phyloP scores from a whole-genome alignment of 2,888 invertebrate species.

The Cryptocephalus primarius region DNA sequence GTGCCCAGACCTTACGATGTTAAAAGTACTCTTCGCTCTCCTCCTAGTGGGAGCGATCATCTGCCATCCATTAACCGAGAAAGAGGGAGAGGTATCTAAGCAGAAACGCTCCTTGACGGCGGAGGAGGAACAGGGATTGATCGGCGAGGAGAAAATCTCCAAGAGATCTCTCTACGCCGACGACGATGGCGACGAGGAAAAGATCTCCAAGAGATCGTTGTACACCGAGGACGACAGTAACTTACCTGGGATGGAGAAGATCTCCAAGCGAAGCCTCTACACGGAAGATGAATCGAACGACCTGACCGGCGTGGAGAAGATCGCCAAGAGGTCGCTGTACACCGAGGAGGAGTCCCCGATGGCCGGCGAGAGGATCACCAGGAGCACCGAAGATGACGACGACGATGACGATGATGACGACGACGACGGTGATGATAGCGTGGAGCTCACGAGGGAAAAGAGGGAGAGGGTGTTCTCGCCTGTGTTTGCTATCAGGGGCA shows the following conservation, averaged over 20 bases:
- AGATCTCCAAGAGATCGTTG: slow-evolving; percentile 9
- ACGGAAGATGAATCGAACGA: slow-evolving; percentile 3
- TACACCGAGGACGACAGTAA: slow-evolving; percentile 4
- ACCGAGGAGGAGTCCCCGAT: slow-evolving; percentile 2
- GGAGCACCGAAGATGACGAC: slow-evolving; percentile 2
- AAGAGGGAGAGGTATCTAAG: slow-evolving; percentile 8
- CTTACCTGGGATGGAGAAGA: slow-evolving; percentile 10
- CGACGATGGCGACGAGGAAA: slow-evolving; percentile 6
- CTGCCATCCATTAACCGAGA: slow-evolving; percentile 19
- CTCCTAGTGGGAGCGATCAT: slow-evolving; percentile 10
- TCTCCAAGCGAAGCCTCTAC: slow-evolving; percentile 9
- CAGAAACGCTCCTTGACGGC: slow-evolving; percentile 8
- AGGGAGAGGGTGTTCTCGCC: background rate
- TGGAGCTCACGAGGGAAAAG: slow-evolving; percentile 2
- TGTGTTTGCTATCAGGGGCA: slow-evolving; percentile 1
- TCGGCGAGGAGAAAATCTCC: slow-evolving; percentile 11
- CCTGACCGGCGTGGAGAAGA: slow-evolving; percentile 10
- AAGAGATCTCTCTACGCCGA: slow-evolving; percentile 8
- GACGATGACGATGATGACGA: background rate
- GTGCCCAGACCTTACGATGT: too few relatives aligned
- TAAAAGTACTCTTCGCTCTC: too few relatives aligned
- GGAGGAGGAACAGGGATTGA: slow-evolving; percentile 3
- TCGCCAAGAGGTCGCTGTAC: slow-evolving; percentile 9
- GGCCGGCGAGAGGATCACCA: slow-evolving; percentile 10
- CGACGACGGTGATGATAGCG: background rate